Evolutionary conservation across 2,113 vertebrate species (phyloP).

Genomic region (Aegithalos caudatus): DNA sequence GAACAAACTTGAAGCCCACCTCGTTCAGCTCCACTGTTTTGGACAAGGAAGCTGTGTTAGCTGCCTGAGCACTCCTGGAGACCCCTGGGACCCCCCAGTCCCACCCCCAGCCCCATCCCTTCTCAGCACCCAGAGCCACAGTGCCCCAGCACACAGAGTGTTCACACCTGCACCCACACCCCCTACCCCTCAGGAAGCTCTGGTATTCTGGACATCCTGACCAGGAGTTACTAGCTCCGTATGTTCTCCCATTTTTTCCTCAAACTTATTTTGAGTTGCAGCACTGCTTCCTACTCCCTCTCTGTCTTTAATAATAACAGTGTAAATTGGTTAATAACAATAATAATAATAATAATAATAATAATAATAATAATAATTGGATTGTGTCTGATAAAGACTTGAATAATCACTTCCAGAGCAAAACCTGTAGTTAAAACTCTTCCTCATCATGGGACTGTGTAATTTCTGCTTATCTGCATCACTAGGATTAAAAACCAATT

Average conservation of each 20-base stretch:
- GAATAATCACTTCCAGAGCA: neutral
- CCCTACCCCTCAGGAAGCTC: neutral
- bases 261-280: neutral
- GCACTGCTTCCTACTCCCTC: neutral
- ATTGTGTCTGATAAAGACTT: neutral
- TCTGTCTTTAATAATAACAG: neutral
- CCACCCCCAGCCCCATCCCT: neutral
- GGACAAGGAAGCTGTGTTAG: conserved; percentile 22
- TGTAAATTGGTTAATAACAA: neutral
- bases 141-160: neutral
- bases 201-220: neutral
- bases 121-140: rapidly evolving
- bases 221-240: neutral
- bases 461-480: neutral
- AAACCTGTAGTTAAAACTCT: neutral
- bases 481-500: neutral
- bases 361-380: neutral
- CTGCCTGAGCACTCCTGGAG: neutral
- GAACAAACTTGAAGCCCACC: conserved; percentile 92
- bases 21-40: conserved; percentile 93
- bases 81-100: neutral
- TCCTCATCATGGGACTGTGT: neutral
- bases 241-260: neutral
- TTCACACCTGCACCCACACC: neutral
- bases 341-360: neutral